Evolutionary conservation across 2,797 vertebrate genomes (phyloP).

Genomic region (Buceros bicornis): DNA sequence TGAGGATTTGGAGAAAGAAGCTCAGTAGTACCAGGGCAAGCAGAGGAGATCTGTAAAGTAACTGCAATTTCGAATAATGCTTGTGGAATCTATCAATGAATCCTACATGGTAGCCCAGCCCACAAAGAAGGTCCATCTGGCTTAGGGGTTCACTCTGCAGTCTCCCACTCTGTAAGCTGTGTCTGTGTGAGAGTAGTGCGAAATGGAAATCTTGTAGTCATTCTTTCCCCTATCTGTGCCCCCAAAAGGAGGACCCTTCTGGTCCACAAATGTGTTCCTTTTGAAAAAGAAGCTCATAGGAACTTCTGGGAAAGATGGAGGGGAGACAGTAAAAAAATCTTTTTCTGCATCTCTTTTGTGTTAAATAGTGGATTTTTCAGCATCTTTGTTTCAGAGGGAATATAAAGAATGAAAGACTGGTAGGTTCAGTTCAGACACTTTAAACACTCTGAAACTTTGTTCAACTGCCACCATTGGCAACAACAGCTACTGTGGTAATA

Average conservation of each 20-base stretch:
- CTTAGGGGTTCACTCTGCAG: not conserved
- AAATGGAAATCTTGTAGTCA: not conserved
- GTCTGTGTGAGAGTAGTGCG: not conserved
- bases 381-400: not conserved
- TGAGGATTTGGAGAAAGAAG: not conserved
- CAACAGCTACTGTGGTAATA: not conserved
- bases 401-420: not conserved
- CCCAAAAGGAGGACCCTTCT: not conserved
- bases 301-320: not conserved
- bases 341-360: not conserved
- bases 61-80: not conserved
- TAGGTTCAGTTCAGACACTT: not conserved
- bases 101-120: not conserved
- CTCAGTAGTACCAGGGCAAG: not conserved
- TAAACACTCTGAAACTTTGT: not conserved
- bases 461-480: not conserved
- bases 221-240: not conserved
- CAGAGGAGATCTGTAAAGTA: not conserved
- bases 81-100: not conserved
- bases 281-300: not conserved
- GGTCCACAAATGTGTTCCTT: not conserved
- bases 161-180: not conserved
- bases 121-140: not conserved
- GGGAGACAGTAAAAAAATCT: not conserved
- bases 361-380: not conserved